These are phyloP conservation scores for Papilio protenor DNA, from an alignment of 2,888 invertebrate species.

Conservation along the genomic window DNA sequence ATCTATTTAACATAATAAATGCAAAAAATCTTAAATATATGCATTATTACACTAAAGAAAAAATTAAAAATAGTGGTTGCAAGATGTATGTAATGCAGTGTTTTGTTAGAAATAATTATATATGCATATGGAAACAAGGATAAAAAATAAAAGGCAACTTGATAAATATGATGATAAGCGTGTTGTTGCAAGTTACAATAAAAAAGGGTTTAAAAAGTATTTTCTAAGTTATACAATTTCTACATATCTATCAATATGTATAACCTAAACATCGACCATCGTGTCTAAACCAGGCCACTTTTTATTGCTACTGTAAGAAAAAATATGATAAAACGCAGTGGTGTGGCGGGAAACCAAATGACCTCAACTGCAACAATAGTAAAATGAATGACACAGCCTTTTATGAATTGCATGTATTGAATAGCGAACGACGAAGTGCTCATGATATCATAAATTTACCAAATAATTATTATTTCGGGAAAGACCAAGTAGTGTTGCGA, in stretches of 20 bases:
- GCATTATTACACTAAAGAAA: too few relatives aligned
- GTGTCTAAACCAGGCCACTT: not conserved
- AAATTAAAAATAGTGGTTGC: too few relatives aligned
- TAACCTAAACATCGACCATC: not conserved
- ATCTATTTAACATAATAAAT: not conserved
- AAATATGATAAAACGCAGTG: not conserved
- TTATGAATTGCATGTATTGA: slow-evolving; percentile 7
- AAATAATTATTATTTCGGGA: slow-evolving; percentile 34
- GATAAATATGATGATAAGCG: too few relatives aligned
- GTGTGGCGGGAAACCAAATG: not conserved
- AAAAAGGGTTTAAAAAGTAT: too few relatives aligned
- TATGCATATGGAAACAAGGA: too few relatives aligned
- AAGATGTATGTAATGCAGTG: too few relatives aligned
- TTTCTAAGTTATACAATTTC: too few relatives aligned
- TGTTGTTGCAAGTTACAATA: too few relatives aligned
- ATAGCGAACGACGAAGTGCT: not conserved
- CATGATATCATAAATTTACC: slow-evolving; percentile 36
- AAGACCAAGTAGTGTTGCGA: slow-evolving; percentile 37
- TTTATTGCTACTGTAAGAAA: not conserved
- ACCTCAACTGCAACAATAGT: not conserved
- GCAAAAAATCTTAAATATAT: too few relatives aligned
- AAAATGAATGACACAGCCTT: not conserved
- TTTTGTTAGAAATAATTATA: too few relatives aligned
- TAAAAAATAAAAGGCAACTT: too few relatives aligned
- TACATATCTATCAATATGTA: not conserved